phyloP scores from a whole-genome alignment of 2,888 invertebrate genomes.

The Scelioninae gen. 1 region DNA sequence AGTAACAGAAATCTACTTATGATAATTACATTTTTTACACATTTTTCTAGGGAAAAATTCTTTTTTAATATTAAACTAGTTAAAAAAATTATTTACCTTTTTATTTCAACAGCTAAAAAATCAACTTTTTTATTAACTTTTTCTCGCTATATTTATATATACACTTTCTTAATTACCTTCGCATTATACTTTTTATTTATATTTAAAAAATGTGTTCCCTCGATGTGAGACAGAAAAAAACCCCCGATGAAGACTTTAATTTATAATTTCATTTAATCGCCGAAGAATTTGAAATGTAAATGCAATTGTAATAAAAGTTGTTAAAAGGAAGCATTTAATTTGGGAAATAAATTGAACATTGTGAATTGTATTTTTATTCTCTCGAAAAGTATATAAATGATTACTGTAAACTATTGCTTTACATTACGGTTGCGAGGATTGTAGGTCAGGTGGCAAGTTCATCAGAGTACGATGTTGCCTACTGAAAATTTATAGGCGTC shows the following conservation, averaged over 20 bases:
- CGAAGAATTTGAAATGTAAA: slow-evolving; percentile 43
- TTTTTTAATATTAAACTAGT: too few relatives aligned
- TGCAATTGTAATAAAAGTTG: slow-evolving; percentile 59
- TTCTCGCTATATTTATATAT: background rate
- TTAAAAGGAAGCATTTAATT: slow-evolving; percentile 51
- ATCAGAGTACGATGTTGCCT: slow-evolving; percentile 62
- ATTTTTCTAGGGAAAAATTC: too few relatives aligned
- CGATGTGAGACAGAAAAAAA: background rate
- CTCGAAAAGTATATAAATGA: slow-evolving; percentile 49
- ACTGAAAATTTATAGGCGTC: slow-evolving; percentile 70
- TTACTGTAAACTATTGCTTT: slow-evolving; percentile 59
- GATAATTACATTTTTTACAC: too few relatives aligned
- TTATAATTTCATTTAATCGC: slow-evolving; percentile 31
- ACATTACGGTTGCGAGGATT: slow-evolving; percentile 49
- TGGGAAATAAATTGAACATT: slow-evolving; percentile 54
- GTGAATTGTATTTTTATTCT: slow-evolving; percentile 54
- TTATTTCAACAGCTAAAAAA: too few relatives aligned
- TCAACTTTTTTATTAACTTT: too few relatives aligned
- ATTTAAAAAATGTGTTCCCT: too few relatives aligned
- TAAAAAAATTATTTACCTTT: too few relatives aligned
- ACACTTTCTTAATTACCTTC: too few relatives aligned
- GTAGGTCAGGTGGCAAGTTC: slow-evolving; percentile 67
- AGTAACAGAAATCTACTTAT: too few relatives aligned
- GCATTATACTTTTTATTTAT: too few relatives aligned
- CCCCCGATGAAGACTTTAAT: slow-evolving; percentile 6